Base-by-base conservation (phyloP, 2,888 invertebrate genomes). In the Eristalinus sepulchralis region DNA sequence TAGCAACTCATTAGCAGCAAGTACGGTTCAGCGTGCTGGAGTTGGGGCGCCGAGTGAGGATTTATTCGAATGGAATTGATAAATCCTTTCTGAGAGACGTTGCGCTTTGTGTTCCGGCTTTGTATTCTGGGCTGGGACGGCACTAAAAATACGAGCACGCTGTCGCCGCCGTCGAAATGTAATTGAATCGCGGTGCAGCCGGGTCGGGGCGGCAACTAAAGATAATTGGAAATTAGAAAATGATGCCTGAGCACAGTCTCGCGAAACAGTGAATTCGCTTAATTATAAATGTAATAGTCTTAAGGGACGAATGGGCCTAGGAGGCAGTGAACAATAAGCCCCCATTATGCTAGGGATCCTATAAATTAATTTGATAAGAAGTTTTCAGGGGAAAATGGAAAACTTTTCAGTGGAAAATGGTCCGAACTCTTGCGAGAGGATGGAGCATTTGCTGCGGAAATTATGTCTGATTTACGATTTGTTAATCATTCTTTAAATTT, bases 181-280 rank as follows among this genome's bases (percentile, higher is more conserved):
- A 57, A 27, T 27, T 57, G 57, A 57, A 57, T 27, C 57, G 57
- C 22, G 55, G 0, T 20, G 20, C 11, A 24, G 24, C 11, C 6
- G 11, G 11, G 24, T 11, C 57, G 24, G 57, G 57, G 24, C 1
- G 57, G 11, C 57, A 57, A 11, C 57, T 57, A 66, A 75, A 66
- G 36, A 64, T 75, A 75, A 75, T 75, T 75, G 64, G 36, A 75
- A 75, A 75, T 75, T 75, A 64, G 31, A 24, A 75, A 75, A 75
- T 64, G 64, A 75, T 57, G 17, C 47, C 17, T 2, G 13, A 27
- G 24, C 10, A 24, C 22, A 11, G 10, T 17, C 39, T 11, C 6
- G 3, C 47, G 47, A 47, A 47, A 47, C 47, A 47, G 47, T 47
- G 57, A 1, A 11, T 57, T 24, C 5, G 5, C 11, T 57, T 24